Evolutionary conservation across 64 coral and sea anemone genomes (phyloP).

Genomic region (Stichodactyla mertensii): DNA sequence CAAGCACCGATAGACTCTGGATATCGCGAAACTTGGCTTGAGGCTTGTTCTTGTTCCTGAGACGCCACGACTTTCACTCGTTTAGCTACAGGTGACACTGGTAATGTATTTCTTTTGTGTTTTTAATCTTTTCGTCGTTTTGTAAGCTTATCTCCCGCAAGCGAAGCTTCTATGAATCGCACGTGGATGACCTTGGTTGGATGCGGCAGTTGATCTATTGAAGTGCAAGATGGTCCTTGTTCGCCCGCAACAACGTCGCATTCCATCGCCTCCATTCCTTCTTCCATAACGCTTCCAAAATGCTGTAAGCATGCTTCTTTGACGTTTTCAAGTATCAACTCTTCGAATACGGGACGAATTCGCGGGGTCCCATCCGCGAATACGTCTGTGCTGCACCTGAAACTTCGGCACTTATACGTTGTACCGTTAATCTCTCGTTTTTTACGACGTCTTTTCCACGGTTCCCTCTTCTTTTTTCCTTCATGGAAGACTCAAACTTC

Average conservation of each 20-base stretch:
- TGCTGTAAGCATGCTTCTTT: constrained; percentile 44
- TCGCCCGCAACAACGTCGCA: constrained; percentile 70
- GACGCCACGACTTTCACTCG: not conserved
- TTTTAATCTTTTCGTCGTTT: not conserved
- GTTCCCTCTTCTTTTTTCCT: not conserved
- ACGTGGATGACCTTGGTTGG: constrained; percentile 46
- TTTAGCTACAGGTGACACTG: not conserved
- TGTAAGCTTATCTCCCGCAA: not conserved
- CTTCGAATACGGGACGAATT: constrained; percentile 55
- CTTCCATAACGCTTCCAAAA: constrained; percentile 5
- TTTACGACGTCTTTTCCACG: not conserved
- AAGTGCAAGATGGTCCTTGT: constrained; percentile 56
- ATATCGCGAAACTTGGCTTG: not conserved
- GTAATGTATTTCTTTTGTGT: not conserved
- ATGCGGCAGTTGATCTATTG: constrained; percentile 4
- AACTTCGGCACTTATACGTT: constrained; percentile 42
- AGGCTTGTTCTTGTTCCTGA: not conserved
- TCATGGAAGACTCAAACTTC: not conserved
- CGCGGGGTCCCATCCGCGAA: constrained; percentile 35
- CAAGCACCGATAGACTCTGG: constrained; percentile 47
- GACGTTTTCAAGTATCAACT: constrained; percentile 53
- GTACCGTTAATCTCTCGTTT: constrained; percentile 17
- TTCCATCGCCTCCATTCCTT: constrained; percentile 9
- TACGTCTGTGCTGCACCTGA: constrained; percentile 53
- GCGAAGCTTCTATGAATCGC: constrained; percentile 16